Evolutionary conservation across 2,888 invertebrate genomes (phyloP), one percentile per base, ranked within the genome.

Genomic region (Coenonympha glycerion): DNA sequence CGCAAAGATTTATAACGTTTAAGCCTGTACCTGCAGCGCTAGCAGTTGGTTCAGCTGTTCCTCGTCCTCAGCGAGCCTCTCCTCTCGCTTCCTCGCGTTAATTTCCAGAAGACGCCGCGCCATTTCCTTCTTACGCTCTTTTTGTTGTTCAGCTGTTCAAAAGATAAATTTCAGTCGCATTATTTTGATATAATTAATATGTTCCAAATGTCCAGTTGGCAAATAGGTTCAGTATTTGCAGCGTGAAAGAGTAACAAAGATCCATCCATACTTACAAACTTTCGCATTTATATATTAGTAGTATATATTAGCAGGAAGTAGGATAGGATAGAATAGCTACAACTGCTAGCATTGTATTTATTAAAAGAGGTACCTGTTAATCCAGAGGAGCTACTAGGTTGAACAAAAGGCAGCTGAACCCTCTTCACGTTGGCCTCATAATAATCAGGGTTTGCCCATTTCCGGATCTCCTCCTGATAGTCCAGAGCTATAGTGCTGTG

Each of bases 21-120:
- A 15, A 15, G 28, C n/a, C n/a, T n/a, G n/a, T 53, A 84, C 95
- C 76, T 95, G 92, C 52, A 96, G 89, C 37, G 92, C 90, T 40
- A 92, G 79, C 22, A 97, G 76, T 61, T 94, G 92, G 65, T 91
- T 91, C 28, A 97, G 74, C 68, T 94, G 94, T 60, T 96, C 94
- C 69, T 97, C 96, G 68, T 97, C 97, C 69, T 95, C 95, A 3
- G 92, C 93, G 21, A 97, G 83, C 69, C 94, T 92, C 72, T 97
- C 96, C 66, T 95, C 94, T 58, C 97, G 87, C 71, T 96, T 94
- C 42, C 95, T 90, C 1, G 95, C 95, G 74, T 97, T 97, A 45
- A 97, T 94, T 80, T 97, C 97, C 41, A 95, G 90, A 46, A 97
- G 82, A 18, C 97, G 89, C 33, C 92, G 88, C 0, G 96, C 95